Conservation (phyloP, 2,113 vertebrate species). For the Triplophysa rosa region DNA sequence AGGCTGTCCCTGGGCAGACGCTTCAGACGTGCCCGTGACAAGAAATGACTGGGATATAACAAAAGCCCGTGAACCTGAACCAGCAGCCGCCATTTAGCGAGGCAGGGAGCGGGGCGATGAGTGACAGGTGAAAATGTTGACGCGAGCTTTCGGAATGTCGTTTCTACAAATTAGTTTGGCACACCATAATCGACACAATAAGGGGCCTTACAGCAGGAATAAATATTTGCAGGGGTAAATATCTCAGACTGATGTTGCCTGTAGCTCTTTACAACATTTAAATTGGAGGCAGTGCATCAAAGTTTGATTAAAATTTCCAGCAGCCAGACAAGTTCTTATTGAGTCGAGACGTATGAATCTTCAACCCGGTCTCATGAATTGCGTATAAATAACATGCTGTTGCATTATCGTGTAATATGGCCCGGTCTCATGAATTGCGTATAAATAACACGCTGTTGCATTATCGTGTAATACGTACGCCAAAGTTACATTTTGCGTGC, state of each 20-base stretch:
- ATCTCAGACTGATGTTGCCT: slow-evolving; percentile 28
- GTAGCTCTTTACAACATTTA: slow-evolving; percentile 14
- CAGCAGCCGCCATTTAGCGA: slow-evolving; percentile 38
- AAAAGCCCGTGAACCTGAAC: slow-evolving; percentile 30
- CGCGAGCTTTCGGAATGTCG: slow-evolving; percentile 33
- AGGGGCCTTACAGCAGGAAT: slow-evolving; percentile 28
- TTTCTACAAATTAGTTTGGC: slow-evolving; percentile 44
- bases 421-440: too few relatives aligned
- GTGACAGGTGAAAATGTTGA: slow-evolving; percentile 45
- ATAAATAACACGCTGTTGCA: too few relatives aligned
- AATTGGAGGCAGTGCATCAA: slow-evolving; percentile 14
- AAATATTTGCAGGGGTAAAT: slow-evolving; percentile 44
- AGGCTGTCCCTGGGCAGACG: slow-evolving; percentile 38
- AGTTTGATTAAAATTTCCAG: slow-evolving; percentile 19
- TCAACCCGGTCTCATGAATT: too few relatives aligned
- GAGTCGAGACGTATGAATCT: not conserved
- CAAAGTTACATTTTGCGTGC: too few relatives aligned
- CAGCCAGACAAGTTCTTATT: not conserved
- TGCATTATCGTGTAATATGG: too few relatives aligned
- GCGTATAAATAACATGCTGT: too few relatives aligned
- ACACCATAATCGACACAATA: slow-evolving; percentile 35
- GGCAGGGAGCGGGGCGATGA: slow-evolving; percentile 20
- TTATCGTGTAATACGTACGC: too few relatives aligned
- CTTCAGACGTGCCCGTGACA: slow-evolving; percentile 41
- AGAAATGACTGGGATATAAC: slow-evolving; percentile 45